Base-by-base conservation (phyloP, 1,140 invertebrate genomes). In the Drosophila navojoa region DNA sequence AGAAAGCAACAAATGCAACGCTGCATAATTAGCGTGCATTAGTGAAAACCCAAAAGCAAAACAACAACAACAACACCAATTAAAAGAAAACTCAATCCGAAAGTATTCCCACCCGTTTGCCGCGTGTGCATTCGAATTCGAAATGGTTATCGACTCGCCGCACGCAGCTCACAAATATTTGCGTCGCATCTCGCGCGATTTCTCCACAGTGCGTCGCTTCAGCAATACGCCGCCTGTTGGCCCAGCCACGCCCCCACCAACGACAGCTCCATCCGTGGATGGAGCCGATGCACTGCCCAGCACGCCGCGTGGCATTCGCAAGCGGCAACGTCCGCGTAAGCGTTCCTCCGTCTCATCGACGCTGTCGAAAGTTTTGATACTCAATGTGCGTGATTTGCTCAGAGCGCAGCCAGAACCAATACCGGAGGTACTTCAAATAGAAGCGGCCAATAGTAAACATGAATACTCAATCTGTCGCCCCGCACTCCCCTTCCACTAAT, bases 351-450 rank as follows among this genome's bases (percentile, higher is more conserved):
- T 92, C 38, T 91, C 91, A 42, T 92, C 91, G 50, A 91, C 91
- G 9, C 69, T 92, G 22, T 92, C 91, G 7, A 91, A 90, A 82
- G 90, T 92, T 49, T 72, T 92, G n/a, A 90, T 92, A 76, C 78
- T 92, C 40, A 92, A 92, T 60, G 91, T 92, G 54, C 84, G 91
- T 27, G 91, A 92, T 80, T 87, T 92, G 77, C 70, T 92, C 44
- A 85, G 66, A 71, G 70, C 73, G 11, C 75, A 82, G 13, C 57
- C 85, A 25, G 63, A 76, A 5, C 63, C 61, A 4, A 16, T 50
- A 0, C 45, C 70, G 55, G 85, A 91, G 90, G 90, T 91, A 90
- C 47, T 45, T 10, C 4, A 42, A 64, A 52, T 13, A 38, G n/a
- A 44, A 45, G 2, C 35, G 25, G 22, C n/a, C 32, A 40, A 29